Evolutionary conservation across 2,888 invertebrate genomes (phyloP).

Genomic region (Listrodromus nycthemerus): DNA sequence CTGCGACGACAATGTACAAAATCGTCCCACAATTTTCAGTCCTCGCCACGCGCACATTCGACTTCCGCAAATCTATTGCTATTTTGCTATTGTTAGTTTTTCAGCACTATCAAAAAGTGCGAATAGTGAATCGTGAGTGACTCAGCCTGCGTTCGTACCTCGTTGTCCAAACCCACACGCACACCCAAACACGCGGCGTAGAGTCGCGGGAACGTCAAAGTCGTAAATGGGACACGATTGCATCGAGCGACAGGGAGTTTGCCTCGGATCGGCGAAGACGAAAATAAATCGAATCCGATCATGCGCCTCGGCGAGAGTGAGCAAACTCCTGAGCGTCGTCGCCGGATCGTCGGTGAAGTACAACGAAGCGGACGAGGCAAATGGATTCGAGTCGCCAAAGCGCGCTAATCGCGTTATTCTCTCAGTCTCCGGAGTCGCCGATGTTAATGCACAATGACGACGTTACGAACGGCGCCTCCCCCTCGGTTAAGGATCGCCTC

Average conservation of each 20-base stretch:
- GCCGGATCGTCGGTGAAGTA: constrained; percentile 6
- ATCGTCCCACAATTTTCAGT: no score
- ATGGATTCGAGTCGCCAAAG: constrained; percentile 52
- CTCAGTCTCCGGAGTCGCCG: constrained; percentile 3
- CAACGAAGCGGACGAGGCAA: constrained; percentile 21
- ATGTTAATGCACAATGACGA: constrained; percentile 58
- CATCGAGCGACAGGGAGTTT: constrained; percentile 51
- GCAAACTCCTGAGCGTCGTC: constrained; percentile 43
- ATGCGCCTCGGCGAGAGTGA: constrained; percentile 55
- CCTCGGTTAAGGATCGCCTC: constrained; percentile 5
- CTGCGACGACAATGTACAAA: neutral
- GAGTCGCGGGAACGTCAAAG: constrained; percentile 40
- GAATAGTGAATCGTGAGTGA: constrained; percentile 34
- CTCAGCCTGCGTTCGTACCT: neutral
- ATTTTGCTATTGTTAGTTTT: constrained; percentile 3
- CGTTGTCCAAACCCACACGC: neutral
- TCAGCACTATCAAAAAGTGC: neutral
- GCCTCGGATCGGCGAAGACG: constrained; percentile 51
- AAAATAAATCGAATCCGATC: constrained; percentile 60
- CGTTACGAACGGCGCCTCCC: constrained; percentile 46
- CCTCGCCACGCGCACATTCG: no score
- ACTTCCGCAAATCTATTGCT: neutral
- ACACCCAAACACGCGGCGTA: neutral
- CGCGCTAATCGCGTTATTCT: constrained; percentile 42
- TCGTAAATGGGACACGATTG: constrained; percentile 64